Evolutionary conservation across 2,113 vertebrate genomes (phyloP).

Genomic region (Zapus hudsonius): DNA sequence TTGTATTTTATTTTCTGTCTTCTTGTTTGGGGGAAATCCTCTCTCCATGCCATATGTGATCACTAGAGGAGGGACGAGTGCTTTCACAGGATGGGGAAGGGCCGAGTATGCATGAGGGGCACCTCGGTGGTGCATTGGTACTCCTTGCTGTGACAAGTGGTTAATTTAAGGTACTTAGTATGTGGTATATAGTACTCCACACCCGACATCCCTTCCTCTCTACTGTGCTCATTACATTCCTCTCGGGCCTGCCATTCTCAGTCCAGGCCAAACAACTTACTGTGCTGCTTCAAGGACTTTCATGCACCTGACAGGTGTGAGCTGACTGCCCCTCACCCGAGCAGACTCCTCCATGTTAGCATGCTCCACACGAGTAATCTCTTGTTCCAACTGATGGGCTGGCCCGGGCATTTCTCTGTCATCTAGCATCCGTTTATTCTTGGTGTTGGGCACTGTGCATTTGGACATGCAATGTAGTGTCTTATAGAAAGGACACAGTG

Average conservation of each 20-base stretch:
- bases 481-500: background rate
- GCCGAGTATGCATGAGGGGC: background rate
- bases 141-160: background rate
- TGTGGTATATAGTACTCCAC: background rate
- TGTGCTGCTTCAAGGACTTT: too few relatives aligned
- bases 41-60: background rate
- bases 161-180: too few relatives aligned
- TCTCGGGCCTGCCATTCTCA: background rate
- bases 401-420: too few relatives aligned
- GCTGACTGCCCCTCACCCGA: background rate
- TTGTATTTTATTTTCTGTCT: background rate
- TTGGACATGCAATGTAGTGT: background rate
- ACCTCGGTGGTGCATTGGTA: background rate
- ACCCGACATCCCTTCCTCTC: background rate
- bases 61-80: background rate
- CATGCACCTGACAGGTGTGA: background rate
- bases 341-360: rapidly evolving
- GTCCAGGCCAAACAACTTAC: too few relatives aligned
- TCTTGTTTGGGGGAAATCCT: background rate
- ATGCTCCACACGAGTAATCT: too few relatives aligned
- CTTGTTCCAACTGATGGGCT: background rate
- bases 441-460: background rate
- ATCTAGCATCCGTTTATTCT: background rate
- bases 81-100: rapidly evolving
- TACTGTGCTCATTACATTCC: background rate